phyloP scores from a whole-genome alignment of 1,140 invertebrate species.

The Drosophila biarmipes region DNA sequence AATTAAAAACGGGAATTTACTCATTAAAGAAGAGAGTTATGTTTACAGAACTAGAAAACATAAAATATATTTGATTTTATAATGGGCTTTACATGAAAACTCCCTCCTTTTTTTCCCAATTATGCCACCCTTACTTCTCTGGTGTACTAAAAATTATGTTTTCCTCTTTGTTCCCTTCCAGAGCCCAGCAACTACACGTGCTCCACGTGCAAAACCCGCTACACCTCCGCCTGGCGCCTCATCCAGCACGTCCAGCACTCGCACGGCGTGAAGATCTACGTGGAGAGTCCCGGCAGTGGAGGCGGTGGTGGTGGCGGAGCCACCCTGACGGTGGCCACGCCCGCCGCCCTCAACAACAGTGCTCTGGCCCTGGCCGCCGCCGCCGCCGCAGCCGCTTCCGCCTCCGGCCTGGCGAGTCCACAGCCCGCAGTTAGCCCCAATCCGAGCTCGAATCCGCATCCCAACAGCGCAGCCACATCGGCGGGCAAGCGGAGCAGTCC shows the following conservation, averaged over 20 bases:
- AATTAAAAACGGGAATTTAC: too few relatives aligned
- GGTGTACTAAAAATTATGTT: constrained; percentile 49
- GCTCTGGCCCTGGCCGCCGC: constrained; percentile 45
- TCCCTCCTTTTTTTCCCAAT: too few relatives aligned
- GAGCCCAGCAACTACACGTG: constrained; percentile 98
- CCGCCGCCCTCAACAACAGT: constrained; percentile 61
- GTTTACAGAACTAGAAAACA: too few relatives aligned
- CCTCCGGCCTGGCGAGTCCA: constrained; percentile 33
- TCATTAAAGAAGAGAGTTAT: too few relatives aligned
- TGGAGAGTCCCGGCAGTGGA: constrained; percentile 85
- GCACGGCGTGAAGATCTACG: constrained; percentile 97
- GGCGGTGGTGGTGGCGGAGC: constrained; percentile 11
- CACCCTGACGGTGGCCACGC: constrained; percentile 70
- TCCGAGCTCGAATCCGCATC: neutral
- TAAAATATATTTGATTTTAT: too few relatives aligned
- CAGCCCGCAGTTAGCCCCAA: constrained; percentile 56
- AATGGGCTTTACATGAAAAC: too few relatives aligned
- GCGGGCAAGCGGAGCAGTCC: constrained; percentile 42
- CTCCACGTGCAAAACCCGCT: constrained; percentile 95
- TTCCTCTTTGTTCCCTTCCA: constrained; percentile 86
- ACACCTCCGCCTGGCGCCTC: constrained; percentile 96
- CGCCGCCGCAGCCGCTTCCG: constrained; percentile 47
- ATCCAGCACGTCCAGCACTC: constrained; percentile 97
- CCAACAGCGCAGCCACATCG: constrained; percentile 3
- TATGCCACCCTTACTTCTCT: neutral